phyloP scores from a whole-genome alignment of 2,113 vertebrate species.

The Ictalurus furcatus region DNA sequence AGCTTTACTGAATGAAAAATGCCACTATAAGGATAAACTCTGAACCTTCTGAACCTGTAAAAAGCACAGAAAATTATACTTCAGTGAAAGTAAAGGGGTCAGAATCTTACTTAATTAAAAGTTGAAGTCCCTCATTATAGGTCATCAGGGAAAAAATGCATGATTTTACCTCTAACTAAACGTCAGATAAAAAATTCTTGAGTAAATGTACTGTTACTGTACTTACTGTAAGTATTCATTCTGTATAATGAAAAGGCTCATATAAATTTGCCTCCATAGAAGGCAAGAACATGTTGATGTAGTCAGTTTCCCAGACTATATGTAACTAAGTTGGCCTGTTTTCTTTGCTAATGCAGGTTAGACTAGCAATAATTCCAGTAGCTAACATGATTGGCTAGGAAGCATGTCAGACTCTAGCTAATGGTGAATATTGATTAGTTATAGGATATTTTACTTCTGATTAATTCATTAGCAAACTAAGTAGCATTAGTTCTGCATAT shows the following conservation, averaged over 20 bases:
- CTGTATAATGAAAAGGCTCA: neutral
- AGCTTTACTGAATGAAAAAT: neutral
- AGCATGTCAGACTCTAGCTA: neutral
- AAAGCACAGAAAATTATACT: neutral
- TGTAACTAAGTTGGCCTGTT: neutral
- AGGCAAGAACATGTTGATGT: neutral
- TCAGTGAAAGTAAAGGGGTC: neutral
- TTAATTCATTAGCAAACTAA: too few relatives aligned
- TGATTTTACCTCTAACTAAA: neutral
- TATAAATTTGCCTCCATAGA: neutral
- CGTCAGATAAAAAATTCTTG: neutral
- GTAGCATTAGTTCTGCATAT: too few relatives aligned
- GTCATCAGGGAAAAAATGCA: neutral
- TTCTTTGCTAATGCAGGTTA: neutral
- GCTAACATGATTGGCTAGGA: neutral
- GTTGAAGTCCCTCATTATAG: neutral
- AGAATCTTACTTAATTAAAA: neutral
- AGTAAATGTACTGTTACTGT: neutral
- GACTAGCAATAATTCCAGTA: neutral
- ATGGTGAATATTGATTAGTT: too few relatives aligned
- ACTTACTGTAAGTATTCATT: neutral
- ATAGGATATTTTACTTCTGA: too few relatives aligned
- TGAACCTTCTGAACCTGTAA: neutral
- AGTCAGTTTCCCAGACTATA: neutral
- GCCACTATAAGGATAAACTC: neutral